Percentiles rank a stretch among this genome's conserved stretches.
Conservation (phyloP, 2,113 vertebrate species). For the Mionectes macconnelli region DNA sequence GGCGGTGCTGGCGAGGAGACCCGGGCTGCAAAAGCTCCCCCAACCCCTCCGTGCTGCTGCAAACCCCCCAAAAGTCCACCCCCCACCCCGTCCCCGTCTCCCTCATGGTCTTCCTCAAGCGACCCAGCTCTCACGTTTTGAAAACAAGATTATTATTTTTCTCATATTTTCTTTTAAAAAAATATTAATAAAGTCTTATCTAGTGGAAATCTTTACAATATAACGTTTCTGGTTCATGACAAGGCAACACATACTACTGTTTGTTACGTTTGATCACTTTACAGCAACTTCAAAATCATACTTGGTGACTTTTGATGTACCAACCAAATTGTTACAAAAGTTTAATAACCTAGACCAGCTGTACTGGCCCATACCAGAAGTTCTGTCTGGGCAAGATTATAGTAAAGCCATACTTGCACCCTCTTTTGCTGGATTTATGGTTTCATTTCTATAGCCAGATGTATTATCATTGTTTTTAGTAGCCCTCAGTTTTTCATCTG, state of each 20-base stretch:
- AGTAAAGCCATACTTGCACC: background rate
- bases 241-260: background rate
- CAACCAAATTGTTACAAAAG: background rate
- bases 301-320: background rate
- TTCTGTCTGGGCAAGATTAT: background rate
- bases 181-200: background rate
- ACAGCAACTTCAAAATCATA: background rate
- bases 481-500: background rate
- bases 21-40: background rate
- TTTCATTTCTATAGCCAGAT: background rate
- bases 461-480: background rate
- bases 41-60: background rate
- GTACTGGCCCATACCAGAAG: background rate
- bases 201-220: background rate
- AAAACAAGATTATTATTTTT: background rate
- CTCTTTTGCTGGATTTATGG: background rate
- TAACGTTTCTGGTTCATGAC: background rate
- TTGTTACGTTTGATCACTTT: background rate
- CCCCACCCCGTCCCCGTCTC: fast-evolving
- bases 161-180: background rate
- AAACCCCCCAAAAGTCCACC: fast-evolving
- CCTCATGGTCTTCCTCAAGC: fast-evolving
- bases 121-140: fast-evolving
- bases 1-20: fast-evolving
- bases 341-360: background rate